These are phyloP conservation scores for Hyposmocoma kahamanoa DNA, from an alignment of 1,140 invertebrate genomes.

Conservation along the genomic window DNA sequence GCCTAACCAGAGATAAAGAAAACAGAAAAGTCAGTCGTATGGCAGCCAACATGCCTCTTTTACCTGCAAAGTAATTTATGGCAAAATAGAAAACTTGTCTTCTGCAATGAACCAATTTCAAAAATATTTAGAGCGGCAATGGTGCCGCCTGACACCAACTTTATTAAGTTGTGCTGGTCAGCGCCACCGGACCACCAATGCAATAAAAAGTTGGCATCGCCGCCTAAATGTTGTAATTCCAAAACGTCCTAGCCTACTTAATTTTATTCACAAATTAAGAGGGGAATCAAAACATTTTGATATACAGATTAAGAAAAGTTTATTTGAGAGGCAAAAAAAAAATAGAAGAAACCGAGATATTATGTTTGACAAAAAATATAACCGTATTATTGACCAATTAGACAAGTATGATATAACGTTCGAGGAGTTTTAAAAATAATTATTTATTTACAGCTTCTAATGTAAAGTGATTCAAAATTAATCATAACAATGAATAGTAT, in stretches of 20 bases:
- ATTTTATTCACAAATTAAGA: slow-evolving; percentile 2
- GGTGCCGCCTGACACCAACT: background rate
- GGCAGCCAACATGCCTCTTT: too few relatives aligned
- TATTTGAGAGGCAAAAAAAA: background rate
- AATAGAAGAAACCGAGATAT: slow-evolving; percentile 3
- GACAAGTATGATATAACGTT: too few relatives aligned
- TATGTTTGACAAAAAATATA: slow-evolving; percentile 1
- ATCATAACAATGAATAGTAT: too few relatives aligned
- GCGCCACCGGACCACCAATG: background rate
- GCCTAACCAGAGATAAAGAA: background rate
- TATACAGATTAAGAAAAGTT: background rate
- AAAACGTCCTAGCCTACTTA: slow-evolving; percentile 1
- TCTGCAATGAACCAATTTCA: background rate
- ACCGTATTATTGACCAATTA: too few relatives aligned
- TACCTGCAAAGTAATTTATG: too few relatives aligned
- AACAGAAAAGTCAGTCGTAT: too few relatives aligned
- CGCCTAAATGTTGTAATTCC: background rate
- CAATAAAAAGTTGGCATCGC: background rate
- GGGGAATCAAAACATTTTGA: slow-evolving; percentile 5
- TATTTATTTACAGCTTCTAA: too few relatives aligned
- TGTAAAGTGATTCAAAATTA: too few relatives aligned
- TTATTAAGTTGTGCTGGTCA: background rate
- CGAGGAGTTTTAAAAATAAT: too few relatives aligned
- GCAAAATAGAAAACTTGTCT: too few relatives aligned
- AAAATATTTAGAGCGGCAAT: background rate